Conservation (phyloP, 53 echinoderm and acorn worm genomes). For the Henricia sp. region DNA sequence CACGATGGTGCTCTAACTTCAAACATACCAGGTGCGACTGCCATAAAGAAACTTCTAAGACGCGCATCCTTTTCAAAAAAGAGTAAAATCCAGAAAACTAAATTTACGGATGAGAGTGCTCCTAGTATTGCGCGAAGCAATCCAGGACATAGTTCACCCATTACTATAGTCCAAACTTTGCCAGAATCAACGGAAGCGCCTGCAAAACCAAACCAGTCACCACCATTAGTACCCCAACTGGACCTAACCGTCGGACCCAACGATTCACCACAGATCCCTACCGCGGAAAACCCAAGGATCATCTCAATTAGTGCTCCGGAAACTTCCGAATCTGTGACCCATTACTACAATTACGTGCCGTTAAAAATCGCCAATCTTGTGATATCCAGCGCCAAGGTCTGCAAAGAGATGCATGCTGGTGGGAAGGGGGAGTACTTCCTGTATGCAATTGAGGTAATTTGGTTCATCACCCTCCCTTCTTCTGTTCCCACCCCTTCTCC, state of each 20-base stretch:
- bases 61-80: slow-evolving; percentile 20
- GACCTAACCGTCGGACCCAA: too few relatives aligned
- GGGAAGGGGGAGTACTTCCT: slow-evolving; percentile 55
- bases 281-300: background rate
- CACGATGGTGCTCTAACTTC: background rate
- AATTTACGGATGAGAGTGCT: background rate
- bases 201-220: background rate
- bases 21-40: background rate
- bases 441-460: slow-evolving; percentile 58
- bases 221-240: background rate
- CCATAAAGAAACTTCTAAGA: slow-evolving; percentile 28
- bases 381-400: slow-evolving; percentile 28
- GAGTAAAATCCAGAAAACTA: too few relatives aligned
- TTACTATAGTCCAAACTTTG: too few relatives aligned
- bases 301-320: slow-evolving; percentile 6
- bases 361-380: slow-evolving; percentile 17
- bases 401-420: slow-evolving; percentile 36
- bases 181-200: background rate
- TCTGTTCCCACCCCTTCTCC: too few relatives aligned
- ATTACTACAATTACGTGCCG: background rate
- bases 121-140: too few relatives aligned
- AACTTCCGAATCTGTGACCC: background rate
- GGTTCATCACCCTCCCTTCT: too few relatives aligned
- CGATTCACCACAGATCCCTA: background rate
- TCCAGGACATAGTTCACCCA: slow-evolving; percentile 9